These are phyloP conservation scores for Poeciliopsis presidionis DNA, from an alignment of 2,797 vertebrate species.

Conservation along the genomic window DNA sequence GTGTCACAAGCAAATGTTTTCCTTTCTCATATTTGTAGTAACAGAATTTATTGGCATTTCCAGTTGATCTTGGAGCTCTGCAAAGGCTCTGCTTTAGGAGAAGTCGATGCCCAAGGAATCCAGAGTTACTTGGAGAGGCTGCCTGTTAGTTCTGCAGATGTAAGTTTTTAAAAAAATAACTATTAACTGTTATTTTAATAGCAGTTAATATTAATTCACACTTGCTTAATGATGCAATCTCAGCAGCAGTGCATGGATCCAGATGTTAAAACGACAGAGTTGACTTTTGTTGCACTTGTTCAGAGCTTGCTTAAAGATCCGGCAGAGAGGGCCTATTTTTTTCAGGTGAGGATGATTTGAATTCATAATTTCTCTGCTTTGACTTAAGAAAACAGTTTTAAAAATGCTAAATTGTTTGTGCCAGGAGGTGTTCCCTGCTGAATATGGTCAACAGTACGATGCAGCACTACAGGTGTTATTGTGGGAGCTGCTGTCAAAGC, in stretches of 20 bases:
- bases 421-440: slow-evolving; percentile 84
- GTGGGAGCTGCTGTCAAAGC: slow-evolving; percentile 83
- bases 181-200: not conserved
- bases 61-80: slow-evolving; percentile 83
- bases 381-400: not conserved
- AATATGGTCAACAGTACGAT: slow-evolving; percentile 84
- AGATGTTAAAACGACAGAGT: slow-evolving; percentile 76
- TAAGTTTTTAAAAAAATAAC: slow-evolving; percentile 43
- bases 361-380: not conserved
- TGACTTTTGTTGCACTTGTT: slow-evolving; percentile 83
- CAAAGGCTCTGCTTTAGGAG: slow-evolving; percentile 61
- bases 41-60: slow-evolving; percentile 19
- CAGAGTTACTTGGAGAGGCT: slow-evolving; percentile 72
- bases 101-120: slow-evolving; percentile 62
- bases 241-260: slow-evolving; percentile 63
- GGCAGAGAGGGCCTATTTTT: slow-evolving; percentile 80
- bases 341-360: slow-evolving; percentile 68
- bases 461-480: slow-evolving; percentile 81
- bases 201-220: no score
- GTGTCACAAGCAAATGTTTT: not conserved
- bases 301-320: slow-evolving; percentile 81
- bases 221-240: slow-evolving; percentile 11
- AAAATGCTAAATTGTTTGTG: not conserved
- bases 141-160: slow-evolving; percentile 57
- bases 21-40: not conserved